These are phyloP conservation scores for Exocentrus adspersus DNA, from an alignment of 2,888 invertebrate genomes.

Conservation along the genomic window DNA sequence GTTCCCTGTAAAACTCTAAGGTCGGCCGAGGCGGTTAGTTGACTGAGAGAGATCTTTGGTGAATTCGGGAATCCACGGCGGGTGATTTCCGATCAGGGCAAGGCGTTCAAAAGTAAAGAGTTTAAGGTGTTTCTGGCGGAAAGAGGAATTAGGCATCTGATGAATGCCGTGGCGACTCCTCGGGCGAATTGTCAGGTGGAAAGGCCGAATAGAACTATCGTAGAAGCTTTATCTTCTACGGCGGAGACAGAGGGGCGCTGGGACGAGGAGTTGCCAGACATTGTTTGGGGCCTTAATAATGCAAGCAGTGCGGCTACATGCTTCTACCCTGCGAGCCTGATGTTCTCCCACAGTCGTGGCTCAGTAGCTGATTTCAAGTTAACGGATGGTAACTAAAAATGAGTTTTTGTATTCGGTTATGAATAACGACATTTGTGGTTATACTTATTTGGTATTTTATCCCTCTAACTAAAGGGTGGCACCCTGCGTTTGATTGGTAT, in stretches of 20 bases:
- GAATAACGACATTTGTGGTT: no score
- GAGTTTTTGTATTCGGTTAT: no score
- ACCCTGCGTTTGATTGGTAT: no score
- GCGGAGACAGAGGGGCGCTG: conserved; percentile 44
- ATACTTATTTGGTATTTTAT: no score
- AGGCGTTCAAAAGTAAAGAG: conserved; percentile 25
- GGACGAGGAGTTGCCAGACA: conserved; percentile 46
- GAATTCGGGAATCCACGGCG: neutral
- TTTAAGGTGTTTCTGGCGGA: conserved; percentile 22
- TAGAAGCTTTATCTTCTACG: no score
- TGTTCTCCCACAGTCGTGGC: conserved; percentile 25
- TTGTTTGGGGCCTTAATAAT: conserved; percentile 52
- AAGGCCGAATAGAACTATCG: conserved; percentile 13
- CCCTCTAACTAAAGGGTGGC: no score
- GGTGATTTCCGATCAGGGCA: conserved; percentile 10
- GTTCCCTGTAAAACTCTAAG: no score
- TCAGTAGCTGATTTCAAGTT: no score
- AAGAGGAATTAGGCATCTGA: neutral
- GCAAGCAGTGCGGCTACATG: conserved; percentile 27
- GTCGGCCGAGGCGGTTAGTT: no score
- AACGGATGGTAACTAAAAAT: no score
- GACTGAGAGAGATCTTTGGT: no score
- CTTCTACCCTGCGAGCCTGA: conserved; percentile 16
- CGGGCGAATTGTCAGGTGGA: conserved; percentile 25
- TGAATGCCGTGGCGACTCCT: conserved; percentile 9